phyloP scores from a whole-genome alignment of 2,888 invertebrate genomes.

The Exephanes ischioxanthus region DNA sequence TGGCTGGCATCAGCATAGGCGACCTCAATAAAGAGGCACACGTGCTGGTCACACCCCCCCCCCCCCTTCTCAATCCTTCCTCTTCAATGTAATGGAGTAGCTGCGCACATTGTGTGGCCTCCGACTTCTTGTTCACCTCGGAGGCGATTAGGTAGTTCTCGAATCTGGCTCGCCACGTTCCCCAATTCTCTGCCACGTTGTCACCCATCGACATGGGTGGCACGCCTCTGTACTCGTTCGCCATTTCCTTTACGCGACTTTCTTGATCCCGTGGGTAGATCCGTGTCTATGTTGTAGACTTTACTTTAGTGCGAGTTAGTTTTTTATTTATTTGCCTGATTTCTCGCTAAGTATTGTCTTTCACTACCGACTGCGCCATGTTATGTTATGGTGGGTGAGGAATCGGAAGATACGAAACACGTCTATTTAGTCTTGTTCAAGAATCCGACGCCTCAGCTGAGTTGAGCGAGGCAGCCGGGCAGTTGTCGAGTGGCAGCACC shows the following conservation, averaged over 20 bases:
- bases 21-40: not conserved
- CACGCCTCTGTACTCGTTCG: slow-evolving; percentile 47
- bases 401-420: too few species aligned
- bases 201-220: slow-evolving; percentile 52
- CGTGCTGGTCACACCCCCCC: not conserved
- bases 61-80: slow-evolving; percentile 57
- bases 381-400: not conserved
- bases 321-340: not conserved
- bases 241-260: slow-evolving; percentile 3
- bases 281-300: too few species aligned
- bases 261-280: too few species aligned
- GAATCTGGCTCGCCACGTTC: slow-evolving; percentile 66
- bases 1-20: not conserved
- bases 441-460: too few species aligned
- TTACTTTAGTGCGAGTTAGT: too few species aligned
- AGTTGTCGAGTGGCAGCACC: too few species aligned
- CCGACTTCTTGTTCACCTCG: slow-evolving; percentile 69
- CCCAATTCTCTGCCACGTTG: slow-evolving; percentile 72
- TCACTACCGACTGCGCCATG: not conserved
- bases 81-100: slow-evolving; percentile 72
- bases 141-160: slow-evolving; percentile 69
- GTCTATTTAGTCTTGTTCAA: too few species aligned
- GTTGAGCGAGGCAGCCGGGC: too few species aligned
- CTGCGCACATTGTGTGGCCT: slow-evolving; percentile 70
- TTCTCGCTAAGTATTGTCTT: too few species aligned